A percentile compares a stretch with the other conserved stretches of the same genome.
Conservation (phyloP, 2,113 vertebrate genomes). For the Tragelaphus imberbis region DNA sequence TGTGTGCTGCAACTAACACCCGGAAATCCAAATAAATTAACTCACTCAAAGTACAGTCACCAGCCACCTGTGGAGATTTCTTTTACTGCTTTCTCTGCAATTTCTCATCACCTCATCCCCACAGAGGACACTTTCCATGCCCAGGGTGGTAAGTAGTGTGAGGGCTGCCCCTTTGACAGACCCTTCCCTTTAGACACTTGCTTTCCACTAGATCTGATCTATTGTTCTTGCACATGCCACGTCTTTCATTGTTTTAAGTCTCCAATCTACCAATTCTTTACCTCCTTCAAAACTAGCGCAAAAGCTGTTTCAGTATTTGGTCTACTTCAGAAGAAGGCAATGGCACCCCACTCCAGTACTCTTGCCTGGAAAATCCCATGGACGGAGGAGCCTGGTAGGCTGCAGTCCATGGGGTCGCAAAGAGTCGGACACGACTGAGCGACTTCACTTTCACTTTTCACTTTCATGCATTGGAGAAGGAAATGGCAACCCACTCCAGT, state of each 20-base stretch:
- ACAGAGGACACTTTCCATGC: neutral
- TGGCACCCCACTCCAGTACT: too few relatives aligned
- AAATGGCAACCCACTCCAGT: too few relatives aligned
- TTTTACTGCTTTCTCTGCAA: neutral
- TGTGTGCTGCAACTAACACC: neutral
- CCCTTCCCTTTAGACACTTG: neutral
- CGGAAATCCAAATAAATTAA: neutral
- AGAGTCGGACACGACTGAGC: too few relatives aligned
- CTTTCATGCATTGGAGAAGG: too few relatives aligned
- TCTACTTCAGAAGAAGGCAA: neutral
- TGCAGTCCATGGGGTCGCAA: too few relatives aligned
- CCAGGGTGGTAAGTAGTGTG: accelerated
- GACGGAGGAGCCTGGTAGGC: too few relatives aligned
- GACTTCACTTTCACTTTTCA: too few relatives aligned
- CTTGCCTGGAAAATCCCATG: too few relatives aligned
- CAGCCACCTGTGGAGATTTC: neutral
- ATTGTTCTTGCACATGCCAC: neutral
- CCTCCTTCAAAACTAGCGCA: neutral
- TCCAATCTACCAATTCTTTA: neutral
- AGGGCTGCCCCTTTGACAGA: neutral
- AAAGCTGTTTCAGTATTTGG: neutral
- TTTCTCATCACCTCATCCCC: neutral
- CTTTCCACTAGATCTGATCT: neutral
- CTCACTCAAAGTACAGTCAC: neutral
- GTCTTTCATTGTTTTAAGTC: neutral